Evolutionary conservation across 2,888 invertebrate genomes (phyloP).

Genomic region (Aleiodes alternator): DNA sequence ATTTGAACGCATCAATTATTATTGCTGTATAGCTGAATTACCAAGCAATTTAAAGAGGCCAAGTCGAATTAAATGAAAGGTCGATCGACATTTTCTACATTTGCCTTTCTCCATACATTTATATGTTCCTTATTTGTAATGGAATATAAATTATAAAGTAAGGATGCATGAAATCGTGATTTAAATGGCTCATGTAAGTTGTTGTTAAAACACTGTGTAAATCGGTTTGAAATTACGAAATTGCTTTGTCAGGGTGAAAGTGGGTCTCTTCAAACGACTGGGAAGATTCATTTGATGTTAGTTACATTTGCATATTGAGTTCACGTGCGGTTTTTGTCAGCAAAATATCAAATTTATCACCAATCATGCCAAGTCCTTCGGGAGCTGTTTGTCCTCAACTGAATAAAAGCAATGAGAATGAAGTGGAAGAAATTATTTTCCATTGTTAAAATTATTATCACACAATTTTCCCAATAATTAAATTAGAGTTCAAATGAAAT

Average conservation of each 20-base stretch:
- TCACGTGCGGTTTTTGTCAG: neutral
- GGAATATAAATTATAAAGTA: neutral
- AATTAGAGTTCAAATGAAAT: no score
- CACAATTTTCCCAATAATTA: no score
- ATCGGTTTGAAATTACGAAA: constrained; percentile 43
- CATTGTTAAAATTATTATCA: no score
- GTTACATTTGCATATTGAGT: constrained; percentile 26
- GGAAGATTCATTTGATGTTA: constrained; percentile 19
- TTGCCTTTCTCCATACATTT: neutral
- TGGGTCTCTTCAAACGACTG: constrained; percentile 7
- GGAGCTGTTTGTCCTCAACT: no score
- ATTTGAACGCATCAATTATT: constrained; percentile 28
- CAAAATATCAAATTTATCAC: neutral
- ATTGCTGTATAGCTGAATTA: neutral
- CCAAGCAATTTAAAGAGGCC: constrained; percentile 34
- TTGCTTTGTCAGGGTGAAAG: constrained; percentile 43
- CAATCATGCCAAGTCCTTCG: neutral
- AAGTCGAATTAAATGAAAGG: constrained; percentile 38
- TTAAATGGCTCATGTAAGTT: constrained; percentile 18
- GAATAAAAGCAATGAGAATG: no score
- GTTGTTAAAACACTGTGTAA: constrained; percentile 3
- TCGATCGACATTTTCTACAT: constrained; percentile 41
- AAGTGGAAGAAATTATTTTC: no score
- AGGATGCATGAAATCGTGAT: constrained; percentile 39
- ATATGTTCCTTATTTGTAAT: constrained; percentile 8